phyloP scores from a whole-genome alignment of 1,140 invertebrate genomes.

The Heliconius nattereri region DNA sequence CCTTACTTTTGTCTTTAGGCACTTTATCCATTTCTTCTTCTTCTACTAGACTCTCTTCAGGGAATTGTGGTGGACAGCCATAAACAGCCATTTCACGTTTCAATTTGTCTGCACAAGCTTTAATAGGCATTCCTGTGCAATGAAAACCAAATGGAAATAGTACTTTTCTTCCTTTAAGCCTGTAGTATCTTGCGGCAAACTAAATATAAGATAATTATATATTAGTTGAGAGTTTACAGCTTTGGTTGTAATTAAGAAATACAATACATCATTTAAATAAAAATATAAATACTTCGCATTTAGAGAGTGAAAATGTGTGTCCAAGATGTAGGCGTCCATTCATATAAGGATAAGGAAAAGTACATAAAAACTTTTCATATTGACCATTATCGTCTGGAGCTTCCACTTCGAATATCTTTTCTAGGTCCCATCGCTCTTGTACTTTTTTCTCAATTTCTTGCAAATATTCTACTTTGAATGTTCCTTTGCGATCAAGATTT shows the following conservation, averaged over 20 bases:
- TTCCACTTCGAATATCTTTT: constrained; percentile 91
- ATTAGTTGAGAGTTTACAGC: neutral
- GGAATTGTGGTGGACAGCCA: constrained; percentile 97
- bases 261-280: constrained; percentile 4
- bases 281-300: constrained; percentile 88
- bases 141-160: constrained; percentile 99
- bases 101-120: constrained; percentile 98
- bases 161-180: constrained; percentile 94
- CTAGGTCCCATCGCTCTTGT: constrained; percentile 91
- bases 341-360: constrained; percentile 99
- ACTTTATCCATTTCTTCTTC: constrained; percentile 83
- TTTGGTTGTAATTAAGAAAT: neutral
- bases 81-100: constrained; percentile 95
- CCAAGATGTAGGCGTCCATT: constrained; percentile 99
- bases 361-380: constrained; percentile 94
- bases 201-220: constrained; percentile 59
- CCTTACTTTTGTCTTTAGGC: constrained; percentile 97
- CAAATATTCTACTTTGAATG: constrained; percentile 95
- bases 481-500: constrained; percentile 91
- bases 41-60: constrained; percentile 81
- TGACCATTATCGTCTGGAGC: constrained; percentile 84
- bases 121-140: constrained; percentile 98
- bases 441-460: constrained; percentile 93
- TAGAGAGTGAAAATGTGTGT: constrained; percentile 98
- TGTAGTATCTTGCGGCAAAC: constrained; percentile 95